Base-by-base conservation (phyloP, 2,113 vertebrate species). In the Cacatua alba region DNA sequence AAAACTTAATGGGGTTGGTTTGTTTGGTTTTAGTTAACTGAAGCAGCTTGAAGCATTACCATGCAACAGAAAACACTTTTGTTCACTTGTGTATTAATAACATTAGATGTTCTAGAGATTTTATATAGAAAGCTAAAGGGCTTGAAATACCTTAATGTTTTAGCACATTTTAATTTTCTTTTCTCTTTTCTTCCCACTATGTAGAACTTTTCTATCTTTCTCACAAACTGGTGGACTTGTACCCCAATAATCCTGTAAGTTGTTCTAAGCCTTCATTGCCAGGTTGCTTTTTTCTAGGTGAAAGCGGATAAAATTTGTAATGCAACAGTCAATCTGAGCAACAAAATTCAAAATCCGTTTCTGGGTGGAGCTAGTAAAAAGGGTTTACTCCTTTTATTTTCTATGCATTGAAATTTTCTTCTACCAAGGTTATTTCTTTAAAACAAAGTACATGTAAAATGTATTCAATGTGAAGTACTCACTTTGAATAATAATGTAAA, bases 191-290 rank as follows among this genome's bases (percentile, higher is more conserved):
- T 81, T 74, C 55, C 70, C 83, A 6, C 53, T 88, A 17, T 96
- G 39, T 96, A 99, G 99, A 99, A 91, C 98, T 99, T 96, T 99
- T 99, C 98, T 99, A 99, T 97, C 99, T 99, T 92, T 99, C 99
- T 60, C 99, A 99, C 98, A 99, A 99, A 97, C 97, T 99, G 97
- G 99, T 99, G 97, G 99, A 99, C 97, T 98, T 99, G 93, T 99
- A 99, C 97, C 99, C 99, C 88, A 99, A 99, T 98, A 99, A 99
- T 97, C 99, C 99, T 82, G 99, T 99, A 98, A 99, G 99, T 99
- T 97, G 67, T 92, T 93, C 60, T 74, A 88, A 68, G 15, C 35
- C 43, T 51, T 65, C 28, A 1, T 76, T 93, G 25, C 44, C 39
- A 20, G 35, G 3, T 67, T 60, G 10, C 29, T 81, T 91, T 55